These are phyloP conservation scores for Perca schrenkii DNA, from an alignment of 2,113 vertebrate genomes.

Conservation along the genomic window DNA sequence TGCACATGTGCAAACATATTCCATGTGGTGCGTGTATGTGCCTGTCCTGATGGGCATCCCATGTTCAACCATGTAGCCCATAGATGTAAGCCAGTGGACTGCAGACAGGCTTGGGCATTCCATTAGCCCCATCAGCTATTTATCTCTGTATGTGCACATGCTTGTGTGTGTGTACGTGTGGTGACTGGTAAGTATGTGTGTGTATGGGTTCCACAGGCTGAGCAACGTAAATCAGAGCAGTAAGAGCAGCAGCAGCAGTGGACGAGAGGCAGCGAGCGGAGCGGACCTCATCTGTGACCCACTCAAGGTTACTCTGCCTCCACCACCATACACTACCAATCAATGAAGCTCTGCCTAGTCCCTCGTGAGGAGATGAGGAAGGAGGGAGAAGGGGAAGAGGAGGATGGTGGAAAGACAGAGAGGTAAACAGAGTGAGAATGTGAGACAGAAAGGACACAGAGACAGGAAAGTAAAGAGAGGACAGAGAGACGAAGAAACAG, in stretches of 20 bases:
- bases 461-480: conserved; percentile 2
- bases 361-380: conserved; percentile 52
- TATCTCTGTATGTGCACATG: conserved; percentile 25
- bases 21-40: neutral
- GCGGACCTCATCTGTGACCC: conserved; percentile 71
- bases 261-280: conserved; percentile 58
- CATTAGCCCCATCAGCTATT: conserved; percentile 38
- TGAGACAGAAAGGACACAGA: conserved; percentile 47
- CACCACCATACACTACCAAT: conserved; percentile 74
- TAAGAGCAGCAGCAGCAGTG: conserved; percentile 53
- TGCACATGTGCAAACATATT: neutral
- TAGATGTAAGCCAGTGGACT: conserved; percentile 17
- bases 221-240: conserved; percentile 67
- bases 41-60: conserved; percentile 19
- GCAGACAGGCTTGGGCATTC: conserved; percentile 4
- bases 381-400: conserved; percentile 14
- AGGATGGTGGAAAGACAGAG: conserved; percentile 19
- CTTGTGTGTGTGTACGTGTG: conserved; percentile 13
- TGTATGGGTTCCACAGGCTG: conserved; percentile 49
- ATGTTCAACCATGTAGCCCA: conserved; percentile 17
- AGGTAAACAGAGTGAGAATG: conserved; percentile 5
- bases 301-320: conserved; percentile 78
- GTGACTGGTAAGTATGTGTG: conserved; percentile 42
- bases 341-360: conserved; percentile 75
- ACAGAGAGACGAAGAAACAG: neutral